Percentiles rank a stretch among this genome's conserved stretches.
Evolutionary conservation across 2,888 invertebrate species (phyloP).

Genomic region (Drosophila affinis): DNA sequence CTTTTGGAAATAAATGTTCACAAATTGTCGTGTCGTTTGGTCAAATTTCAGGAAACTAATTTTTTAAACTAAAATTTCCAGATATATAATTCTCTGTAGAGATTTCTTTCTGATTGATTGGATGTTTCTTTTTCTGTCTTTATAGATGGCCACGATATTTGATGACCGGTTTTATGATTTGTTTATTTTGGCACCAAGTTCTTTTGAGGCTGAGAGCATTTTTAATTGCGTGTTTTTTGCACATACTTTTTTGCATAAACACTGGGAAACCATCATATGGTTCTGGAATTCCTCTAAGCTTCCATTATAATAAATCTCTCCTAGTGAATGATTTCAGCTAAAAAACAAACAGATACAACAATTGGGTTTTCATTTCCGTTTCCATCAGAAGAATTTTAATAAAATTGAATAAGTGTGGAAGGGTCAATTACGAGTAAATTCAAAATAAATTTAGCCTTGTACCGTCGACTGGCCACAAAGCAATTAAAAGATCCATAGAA

Average conservation of each 20-base stretch:
- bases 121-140: background rate
- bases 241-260: background rate
- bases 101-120: background rate
- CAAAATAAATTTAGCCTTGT: background rate
- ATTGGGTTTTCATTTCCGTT: background rate
- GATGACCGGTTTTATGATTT: slow-evolving; percentile 24
- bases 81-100: background rate
- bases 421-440: too few species aligned
- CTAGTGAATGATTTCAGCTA: background rate
- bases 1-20: slow-evolving; percentile 41
- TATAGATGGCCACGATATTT: background rate
- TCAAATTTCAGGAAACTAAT: slow-evolving; percentile 24
- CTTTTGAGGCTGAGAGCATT: slow-evolving; percentile 4
- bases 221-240: background rate
- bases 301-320: too few species aligned
- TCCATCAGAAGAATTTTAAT: background rate
- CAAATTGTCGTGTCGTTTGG: slow-evolving; percentile 41
- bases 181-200: slow-evolving; percentile 19
- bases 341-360: background rate
- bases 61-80: slow-evolving; percentile 9
- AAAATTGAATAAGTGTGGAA: background rate
- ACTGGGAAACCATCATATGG: slow-evolving; percentile 2
- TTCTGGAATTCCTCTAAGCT: background rate
- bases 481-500: slow-evolving; percentile 13
- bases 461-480: background rate